These are phyloP conservation scores for Leptinotarsa defecta DNA, from an alignment of 1,140 invertebrate genomes.

Conservation along the genomic window DNA sequence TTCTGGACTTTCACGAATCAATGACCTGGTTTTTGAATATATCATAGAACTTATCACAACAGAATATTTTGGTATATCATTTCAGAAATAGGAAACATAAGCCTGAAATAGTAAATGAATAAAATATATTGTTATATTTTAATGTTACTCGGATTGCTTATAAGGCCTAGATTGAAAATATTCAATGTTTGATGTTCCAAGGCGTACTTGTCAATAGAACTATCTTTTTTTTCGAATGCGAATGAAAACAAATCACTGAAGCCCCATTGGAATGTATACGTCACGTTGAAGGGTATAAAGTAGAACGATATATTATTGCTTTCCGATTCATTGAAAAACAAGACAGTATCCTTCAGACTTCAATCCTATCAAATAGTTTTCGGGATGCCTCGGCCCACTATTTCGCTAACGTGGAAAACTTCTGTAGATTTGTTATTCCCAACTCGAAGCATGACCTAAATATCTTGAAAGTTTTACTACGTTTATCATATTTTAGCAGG, in stretches of 20 bases:
- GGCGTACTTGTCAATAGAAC: no score
- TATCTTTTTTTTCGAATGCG: no score
- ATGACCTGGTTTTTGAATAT: no score
- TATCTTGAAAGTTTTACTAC: constrained; percentile 26
- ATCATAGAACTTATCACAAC: no score
- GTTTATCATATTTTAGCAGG: constrained; percentile 33
- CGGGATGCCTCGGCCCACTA: constrained; percentile 11
- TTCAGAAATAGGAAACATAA: no score
- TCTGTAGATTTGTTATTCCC: constrained; percentile 20
- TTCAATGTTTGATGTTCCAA: no score
- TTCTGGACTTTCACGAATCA: no score
- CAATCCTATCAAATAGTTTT: constrained; percentile 31
- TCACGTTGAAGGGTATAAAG: background rate
- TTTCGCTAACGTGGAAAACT: constrained; percentile 1
- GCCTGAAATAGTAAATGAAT: no score
- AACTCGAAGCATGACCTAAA: constrained; percentile 14
- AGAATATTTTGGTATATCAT: no score
- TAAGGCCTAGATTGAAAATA: no score
- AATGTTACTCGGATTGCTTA: no score
- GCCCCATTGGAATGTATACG: background rate
- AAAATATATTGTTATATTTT: no score
- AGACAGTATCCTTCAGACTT: background rate
- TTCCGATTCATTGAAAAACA: constrained; percentile 7
- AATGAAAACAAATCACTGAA: background rate
- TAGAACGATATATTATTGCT: constrained; percentile 1